Evolutionary conservation across 2,113 vertebrate genomes (phyloP), one percentile per base, ranked within the genome.

Genomic region (Hepsetus odoe): DNA sequence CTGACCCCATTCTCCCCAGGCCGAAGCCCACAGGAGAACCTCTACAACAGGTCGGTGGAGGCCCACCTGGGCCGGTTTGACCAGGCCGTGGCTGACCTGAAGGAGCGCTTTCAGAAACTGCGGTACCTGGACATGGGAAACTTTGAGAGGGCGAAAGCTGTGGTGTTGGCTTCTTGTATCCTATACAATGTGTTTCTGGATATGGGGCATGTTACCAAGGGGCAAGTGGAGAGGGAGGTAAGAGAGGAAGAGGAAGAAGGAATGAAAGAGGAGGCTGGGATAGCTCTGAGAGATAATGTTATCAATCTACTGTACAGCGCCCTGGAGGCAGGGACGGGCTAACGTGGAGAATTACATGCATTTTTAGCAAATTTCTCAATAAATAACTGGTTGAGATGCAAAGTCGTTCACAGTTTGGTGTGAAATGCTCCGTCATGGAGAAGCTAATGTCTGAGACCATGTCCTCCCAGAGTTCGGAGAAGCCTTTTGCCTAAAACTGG

Each of bases 171-270:
- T 0, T 86, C 88, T 56, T 94, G 93, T 40, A 81, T 92, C 46
- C 77, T 94, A 42, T 90, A 93, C 83, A 93, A 91, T 16, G 84
- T 89, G 32, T 86, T 91, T 64, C 26, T 91, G 74, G 84, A 89
- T 58, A 76, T 85, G 73, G 87, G 87, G 22, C 75, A 83, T 11
- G 71, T 33, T 6, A 68, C 80, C 46, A 76, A 66, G 30, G 88
- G 84, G 56, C 81, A 87, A 2, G 22, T 80, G 14, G 88, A 85
- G 61, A 74, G 38, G 13, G 86, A 67, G 61, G 30, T 0, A 3
- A 0, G 20, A 30, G 87, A 87, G 58, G 11, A 16, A 12, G 83
- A 85, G 58, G 81, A 30, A 2, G 86, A 84, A 14, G 81, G 30
- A 28, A 84, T 76, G 26, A 42, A 69, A 55, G 86, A 94, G 53